Evolutionary conservation across 2,113 vertebrate species (phyloP).

Genomic region (Cisticola juncidis): DNA sequence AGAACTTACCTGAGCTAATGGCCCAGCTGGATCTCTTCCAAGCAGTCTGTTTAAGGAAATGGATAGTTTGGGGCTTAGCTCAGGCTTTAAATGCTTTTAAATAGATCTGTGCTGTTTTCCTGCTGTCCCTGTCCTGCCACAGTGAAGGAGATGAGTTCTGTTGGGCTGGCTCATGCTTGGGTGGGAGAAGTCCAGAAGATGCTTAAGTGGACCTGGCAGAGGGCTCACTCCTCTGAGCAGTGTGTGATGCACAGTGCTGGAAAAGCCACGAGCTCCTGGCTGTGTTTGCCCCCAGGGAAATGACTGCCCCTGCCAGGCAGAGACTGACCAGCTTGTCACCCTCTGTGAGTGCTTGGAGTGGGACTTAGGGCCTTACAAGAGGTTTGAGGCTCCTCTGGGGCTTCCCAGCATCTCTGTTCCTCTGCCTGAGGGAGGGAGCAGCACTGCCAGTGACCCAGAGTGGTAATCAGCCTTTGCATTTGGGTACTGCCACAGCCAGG

Average conservation of each 20-base stretch:
- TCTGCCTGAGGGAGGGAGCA: background rate
- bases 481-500: background rate
- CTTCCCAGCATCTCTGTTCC: background rate
- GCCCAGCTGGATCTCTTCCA: conserved; percentile 43
- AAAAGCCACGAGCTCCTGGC: background rate
- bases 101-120: background rate
- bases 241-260: background rate
- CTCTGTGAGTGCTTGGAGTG: background rate
- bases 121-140: background rate
- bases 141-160: background rate
- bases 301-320: background rate
- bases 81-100: conserved; percentile 3
- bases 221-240: accelerated
- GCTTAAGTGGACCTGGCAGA: background rate
- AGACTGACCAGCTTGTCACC: background rate
- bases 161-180: background rate
- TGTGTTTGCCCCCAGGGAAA: background rate
- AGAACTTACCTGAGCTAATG: conserved; percentile 52
- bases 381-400: accelerated
- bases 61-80: background rate
- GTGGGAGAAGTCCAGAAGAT: background rate
- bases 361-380: background rate
- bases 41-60: conserved; percentile 5
- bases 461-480: accelerated
- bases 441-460: background rate